Evolutionary conservation across 2,113 vertebrate genomes (phyloP), one percentile per base, ranked within the genome.

Genomic region (Elgaria multicarinata): DNA sequence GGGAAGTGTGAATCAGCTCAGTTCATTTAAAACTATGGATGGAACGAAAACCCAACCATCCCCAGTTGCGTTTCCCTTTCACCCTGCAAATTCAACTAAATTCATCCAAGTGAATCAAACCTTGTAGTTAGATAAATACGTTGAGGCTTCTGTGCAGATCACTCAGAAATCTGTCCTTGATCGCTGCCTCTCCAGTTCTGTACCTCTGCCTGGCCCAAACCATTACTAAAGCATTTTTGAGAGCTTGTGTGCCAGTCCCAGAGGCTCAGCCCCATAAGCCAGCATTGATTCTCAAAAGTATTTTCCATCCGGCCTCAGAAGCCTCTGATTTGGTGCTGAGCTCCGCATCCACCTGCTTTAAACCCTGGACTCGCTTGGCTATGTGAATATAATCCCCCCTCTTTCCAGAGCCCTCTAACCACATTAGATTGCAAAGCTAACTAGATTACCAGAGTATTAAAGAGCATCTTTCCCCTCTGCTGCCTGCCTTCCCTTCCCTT

Each of bases 401-500:
- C 33, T 79, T 75, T 69, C 72, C 26, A 80, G 85, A 93, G 90
- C 90, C 88, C 76, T 88, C 92, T 95, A 93, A 94, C 94, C 88
- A 92, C 89, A 94, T 96, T 93, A 91, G 88, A 0, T 85, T 89
- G 84, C 92, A 87, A 86, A 64, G 78, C 92, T 95, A 95, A 94
- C 92, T 89, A 93, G 92, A 94, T 95, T 95, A 95, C 89, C 53
- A 90, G 87, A 66, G 88, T 39, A 86, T 94, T 95, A 92, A 83
- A 64, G 75, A 0, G 0, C 2, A 3, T 22, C 89, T 42, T 78
- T 75, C 69, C 53, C 66, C 0, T 1, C 53, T 46, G 64, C 36
- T 39, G 4, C 58, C 0, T 0, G 42, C 53, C 71, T 89, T 92
- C 90, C 62, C 80, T 91, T 89, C 44, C 87, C 66, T 0, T 55